Base-by-base conservation (phyloP, 2,888 invertebrate genomes). In the Germaria angustata region DNA sequence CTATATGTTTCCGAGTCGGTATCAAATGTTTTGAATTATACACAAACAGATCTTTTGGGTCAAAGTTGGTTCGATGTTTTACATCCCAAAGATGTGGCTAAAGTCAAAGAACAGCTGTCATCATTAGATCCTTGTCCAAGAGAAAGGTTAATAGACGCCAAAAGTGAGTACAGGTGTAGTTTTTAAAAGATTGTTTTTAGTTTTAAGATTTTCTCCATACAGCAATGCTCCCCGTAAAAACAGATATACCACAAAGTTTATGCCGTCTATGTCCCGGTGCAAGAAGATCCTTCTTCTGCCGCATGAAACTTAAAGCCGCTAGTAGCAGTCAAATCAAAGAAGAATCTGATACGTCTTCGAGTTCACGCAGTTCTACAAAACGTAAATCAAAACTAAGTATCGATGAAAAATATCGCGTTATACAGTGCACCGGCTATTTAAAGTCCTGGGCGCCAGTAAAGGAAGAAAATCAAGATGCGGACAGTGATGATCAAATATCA, bases 31-130 rank as follows among this genome's bases (percentile, higher is more conserved):
- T 93, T 98, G 68, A 94, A 96, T 89, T 98, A 95, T 89, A 93
- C 95, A 44, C 96, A 96, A 93, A 93, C 94, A 72, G 98, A 98
- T 89, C 92, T 98, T 65, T 90, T 98, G 80, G 98, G 98, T 0
- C 97, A 98, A 91, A 98, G 97, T 89, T 93, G 97, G 93, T 98
- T 98, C 90, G 98, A 98, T 91, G 96, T 98, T 84, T 92, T 98
- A 53, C 98, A 98, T 90, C 98, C 98, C 0, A 97, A 97, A 90
- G 98, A 98, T 91, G 96, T 98, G 41, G 95, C 95, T 76, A 98
- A 98, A 91, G 97, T 98, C 5, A 98, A 98, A 90, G 98, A 98
- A 89, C 98, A 98, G 91, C 92, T 98, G 5, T 96, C 97, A 0
- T 96, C 97, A 0, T 95, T 97, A 0, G 97, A 98, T 91, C 93